These are phyloP conservation scores for Syrista parreyssii DNA, from an alignment of 2,888 invertebrate genomes.

Conservation along the genomic window DNA sequence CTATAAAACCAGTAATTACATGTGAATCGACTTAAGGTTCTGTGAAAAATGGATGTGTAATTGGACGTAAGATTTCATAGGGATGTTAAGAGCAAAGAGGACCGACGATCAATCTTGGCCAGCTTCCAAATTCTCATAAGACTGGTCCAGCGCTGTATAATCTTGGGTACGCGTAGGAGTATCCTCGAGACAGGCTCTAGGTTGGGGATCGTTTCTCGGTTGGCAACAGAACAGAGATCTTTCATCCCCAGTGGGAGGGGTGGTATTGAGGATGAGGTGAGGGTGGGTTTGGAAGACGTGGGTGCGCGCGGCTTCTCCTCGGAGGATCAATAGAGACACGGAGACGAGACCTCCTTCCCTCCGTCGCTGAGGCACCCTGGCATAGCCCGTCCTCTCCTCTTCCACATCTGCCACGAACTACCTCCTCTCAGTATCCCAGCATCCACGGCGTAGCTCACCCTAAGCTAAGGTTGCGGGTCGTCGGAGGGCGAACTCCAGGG, in stretches of 20 bases:
- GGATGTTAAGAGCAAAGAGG: background rate
- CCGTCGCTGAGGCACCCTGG: conserved; percentile 38
- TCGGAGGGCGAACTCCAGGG: background rate
- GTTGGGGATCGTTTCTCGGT: background rate
- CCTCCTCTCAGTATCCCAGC: conserved; percentile 33
- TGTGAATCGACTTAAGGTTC: background rate
- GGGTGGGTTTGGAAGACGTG: conserved; percentile 54
- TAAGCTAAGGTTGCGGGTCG: background rate
- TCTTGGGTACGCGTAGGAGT: background rate
- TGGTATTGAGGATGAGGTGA: conserved; percentile 52
- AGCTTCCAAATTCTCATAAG: background rate
- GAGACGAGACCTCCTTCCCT: conserved; percentile 64
- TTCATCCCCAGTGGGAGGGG: conserved; percentile 36
- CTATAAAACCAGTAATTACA: background rate
- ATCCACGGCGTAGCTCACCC: background rate
- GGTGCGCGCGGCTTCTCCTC: conserved; percentile 64
- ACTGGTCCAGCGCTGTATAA: background rate
- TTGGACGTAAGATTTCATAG: background rate
- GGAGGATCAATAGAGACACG: conserved; percentile 67
- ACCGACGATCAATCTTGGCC: background rate
- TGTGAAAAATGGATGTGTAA: background rate
- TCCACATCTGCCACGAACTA: conserved; percentile 32
- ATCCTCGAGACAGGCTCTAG: conserved; percentile 4
- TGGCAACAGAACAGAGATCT: conserved; percentile 28
- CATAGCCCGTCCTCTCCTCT: conserved; percentile 29